Evolutionary conservation across 1,140 invertebrate genomes (phyloP), one percentile per base, ranked within the genome.

Genomic region (Cyclargus thomasi): DNA sequence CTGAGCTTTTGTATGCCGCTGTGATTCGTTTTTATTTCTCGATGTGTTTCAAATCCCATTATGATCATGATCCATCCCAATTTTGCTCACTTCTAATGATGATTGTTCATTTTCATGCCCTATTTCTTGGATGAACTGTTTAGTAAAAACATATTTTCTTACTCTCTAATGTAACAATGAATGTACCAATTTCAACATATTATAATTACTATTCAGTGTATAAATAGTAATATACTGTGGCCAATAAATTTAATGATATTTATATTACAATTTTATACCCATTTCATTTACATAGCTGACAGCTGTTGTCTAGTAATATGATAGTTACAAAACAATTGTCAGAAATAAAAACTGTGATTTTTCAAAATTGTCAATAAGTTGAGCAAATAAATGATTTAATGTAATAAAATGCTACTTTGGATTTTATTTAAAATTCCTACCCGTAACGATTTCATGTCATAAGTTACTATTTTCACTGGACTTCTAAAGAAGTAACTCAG

Each of bases 291-390:
- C 79, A 86, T 86, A 84, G 78, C 80, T 80, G 81, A 77, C 81
- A 82, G 75, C 76, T 78, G 85, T 85, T 88, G 73, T 80, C 76
- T 74, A 81, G 82, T 87, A 85, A 86, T 85, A 79, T 79, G 78
- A 83, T 83, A 82, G 76, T 85, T 86, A 87, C 83, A 81, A 81
- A 80, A 81, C 81, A 85, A 85, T 80, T 86, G 86, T 88, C 85
- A 88, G 86, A 89, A 84, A 81, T 86, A 84, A 76, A 79, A 87
- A 90, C 87, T 88, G 87, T 90, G 87, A 90, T 90, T 90, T 66
- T 88, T 90, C 87, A 81, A 90, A 88, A 90, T 90, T 90, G 86
- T 87, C 87, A 87, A 83, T 90, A 90, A 90, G 85, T 87, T 88
- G 87, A 90, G 85, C 83, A 86, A 90, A 88, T 90, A 90, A 90